A percentile compares a stretch with the other conserved stretches of the same genome.
Conservation (phyloP, 2,113 vertebrate species). For the Oreochromis spilurus region DNA sequence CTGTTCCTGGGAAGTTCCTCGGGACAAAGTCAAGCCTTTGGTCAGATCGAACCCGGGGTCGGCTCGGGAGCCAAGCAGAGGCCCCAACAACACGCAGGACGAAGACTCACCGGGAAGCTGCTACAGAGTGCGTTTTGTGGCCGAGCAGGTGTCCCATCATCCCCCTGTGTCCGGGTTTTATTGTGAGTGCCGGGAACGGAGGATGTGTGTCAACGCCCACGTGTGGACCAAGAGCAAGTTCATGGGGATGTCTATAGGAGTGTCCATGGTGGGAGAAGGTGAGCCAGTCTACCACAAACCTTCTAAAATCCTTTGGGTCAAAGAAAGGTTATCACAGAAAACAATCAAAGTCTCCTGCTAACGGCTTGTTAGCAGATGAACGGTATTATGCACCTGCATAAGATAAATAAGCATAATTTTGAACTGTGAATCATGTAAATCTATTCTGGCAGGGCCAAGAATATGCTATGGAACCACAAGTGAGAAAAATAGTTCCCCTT, state of each 20-base stretch:
- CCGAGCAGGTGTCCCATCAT: conserved; percentile 95
- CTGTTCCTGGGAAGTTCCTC: conserved; percentile 92
- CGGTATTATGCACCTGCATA: background rate
- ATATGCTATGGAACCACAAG: background rate
- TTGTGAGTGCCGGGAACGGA: conserved; percentile 90
- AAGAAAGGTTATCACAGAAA: background rate
- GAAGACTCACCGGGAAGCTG: conserved; percentile 55
- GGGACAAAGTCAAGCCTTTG: conserved; percentile 77
- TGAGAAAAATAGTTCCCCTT: background rate
- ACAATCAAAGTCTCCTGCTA: background rate
- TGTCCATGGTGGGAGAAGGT: conserved; percentile 98
- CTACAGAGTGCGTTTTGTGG: conserved; percentile 88
- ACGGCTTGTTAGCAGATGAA: background rate
- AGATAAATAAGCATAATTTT: background rate
- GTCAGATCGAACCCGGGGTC: conserved; percentile 62
- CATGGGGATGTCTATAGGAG: conserved; percentile 97
- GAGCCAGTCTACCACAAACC: background rate
- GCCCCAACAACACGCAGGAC: conserved; percentile 49
- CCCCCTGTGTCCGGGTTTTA: conserved; percentile 94
- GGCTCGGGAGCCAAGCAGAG: conserved; percentile 35
- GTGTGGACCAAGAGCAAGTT: conserved; percentile 99
- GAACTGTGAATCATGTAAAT: background rate
- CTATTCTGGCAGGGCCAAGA: background rate
- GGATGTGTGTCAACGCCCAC: conserved; percentile 85
- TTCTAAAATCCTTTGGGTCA: background rate